phyloP scores from a whole-genome alignment of 2,888 invertebrate genomes.

The Leptarthrus brevirostris region DNA sequence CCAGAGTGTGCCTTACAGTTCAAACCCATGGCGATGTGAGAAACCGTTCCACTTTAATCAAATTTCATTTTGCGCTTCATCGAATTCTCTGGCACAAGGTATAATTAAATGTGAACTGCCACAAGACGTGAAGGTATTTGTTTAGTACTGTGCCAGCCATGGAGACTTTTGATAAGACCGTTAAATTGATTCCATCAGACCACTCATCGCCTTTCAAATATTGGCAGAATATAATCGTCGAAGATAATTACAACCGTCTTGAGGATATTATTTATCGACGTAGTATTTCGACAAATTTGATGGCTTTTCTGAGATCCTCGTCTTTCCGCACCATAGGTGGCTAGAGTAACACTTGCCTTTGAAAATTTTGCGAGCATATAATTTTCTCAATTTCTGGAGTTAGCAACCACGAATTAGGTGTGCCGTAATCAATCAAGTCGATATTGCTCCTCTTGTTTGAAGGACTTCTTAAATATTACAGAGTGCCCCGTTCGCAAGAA shows the following conservation, averaged over 20 bases:
- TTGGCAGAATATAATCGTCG: constrained; percentile 2
- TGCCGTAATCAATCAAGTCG: constrained; percentile 18
- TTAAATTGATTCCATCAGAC: constrained; percentile 25
- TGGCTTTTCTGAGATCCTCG: neutral
- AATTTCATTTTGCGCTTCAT: constrained; percentile 16
- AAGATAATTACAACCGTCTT: constrained; percentile 5
- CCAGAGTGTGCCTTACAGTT: too few relatives aligned
- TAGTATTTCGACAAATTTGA: constrained; percentile 1
- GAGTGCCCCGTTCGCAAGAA: too few relatives aligned
- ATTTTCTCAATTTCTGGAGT: constrained; percentile 4
- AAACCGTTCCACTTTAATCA: constrained; percentile 3
- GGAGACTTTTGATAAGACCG: neutral
- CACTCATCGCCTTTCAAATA: constrained; percentile 2
- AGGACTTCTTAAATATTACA: too few relatives aligned
- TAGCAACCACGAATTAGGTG: constrained; percentile 18
- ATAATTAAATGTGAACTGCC: constrained; percentile 34
- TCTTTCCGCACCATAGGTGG: constrained; percentile 1
- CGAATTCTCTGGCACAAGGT: neutral
- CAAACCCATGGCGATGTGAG: neutral
- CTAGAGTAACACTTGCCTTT: constrained; percentile 1
- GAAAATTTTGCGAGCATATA: neutral
- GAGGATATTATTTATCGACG: constrained; percentile 21
- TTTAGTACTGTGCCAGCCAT: neutral
- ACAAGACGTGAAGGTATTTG: constrained; percentile 35
- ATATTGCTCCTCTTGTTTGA: too few relatives aligned